phyloP scores from a whole-genome alignment of 2,888 invertebrate genomes.

The Sepioteuthis lessoniana region DNA sequence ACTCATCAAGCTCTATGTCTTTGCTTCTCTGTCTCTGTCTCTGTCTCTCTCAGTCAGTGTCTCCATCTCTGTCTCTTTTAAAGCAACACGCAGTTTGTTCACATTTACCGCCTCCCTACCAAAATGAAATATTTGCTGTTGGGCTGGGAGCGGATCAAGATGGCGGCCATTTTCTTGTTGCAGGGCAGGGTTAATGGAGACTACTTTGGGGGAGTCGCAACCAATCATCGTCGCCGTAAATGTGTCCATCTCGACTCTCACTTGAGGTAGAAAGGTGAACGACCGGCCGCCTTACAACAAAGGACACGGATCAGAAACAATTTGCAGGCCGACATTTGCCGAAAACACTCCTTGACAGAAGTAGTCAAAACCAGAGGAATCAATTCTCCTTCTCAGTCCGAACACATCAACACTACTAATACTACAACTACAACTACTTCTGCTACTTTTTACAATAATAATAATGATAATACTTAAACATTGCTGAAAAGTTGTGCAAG shows the following conservation, averaged over 20 bases:
- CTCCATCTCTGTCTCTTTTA: too few relatives aligned
- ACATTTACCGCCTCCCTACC: not conserved
- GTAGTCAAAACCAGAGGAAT: not conserved
- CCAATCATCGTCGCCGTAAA: not conserved
- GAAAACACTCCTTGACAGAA: conserved; percentile 2
- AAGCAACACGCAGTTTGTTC: too few relatives aligned
- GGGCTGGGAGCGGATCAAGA: not conserved
- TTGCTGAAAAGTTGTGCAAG: too few relatives aligned
- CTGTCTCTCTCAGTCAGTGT: too few relatives aligned
- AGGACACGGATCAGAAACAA: conserved; percentile 8
- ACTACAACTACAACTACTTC: too few relatives aligned
- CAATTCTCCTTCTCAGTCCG: not conserved
- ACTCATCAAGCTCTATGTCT: too few relatives aligned
- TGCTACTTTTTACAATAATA: too few relatives aligned
- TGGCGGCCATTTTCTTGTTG: not conserved
- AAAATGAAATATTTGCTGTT: not conserved
- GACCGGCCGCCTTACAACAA: not conserved
- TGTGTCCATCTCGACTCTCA: conserved; percentile 9
- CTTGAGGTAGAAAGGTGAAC: conserved; percentile 17
- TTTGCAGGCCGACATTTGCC: not conserved
- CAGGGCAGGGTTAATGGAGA: not conserved
- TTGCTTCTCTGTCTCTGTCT: too few relatives aligned
- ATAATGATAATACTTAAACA: too few relatives aligned
- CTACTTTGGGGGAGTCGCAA: not conserved
- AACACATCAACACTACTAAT: not conserved